Percentiles rank a stretch among this genome's conserved stretches.
Conservation (phyloP, 2,113 vertebrate species). For the Forbesichthys agassizii region DNA sequence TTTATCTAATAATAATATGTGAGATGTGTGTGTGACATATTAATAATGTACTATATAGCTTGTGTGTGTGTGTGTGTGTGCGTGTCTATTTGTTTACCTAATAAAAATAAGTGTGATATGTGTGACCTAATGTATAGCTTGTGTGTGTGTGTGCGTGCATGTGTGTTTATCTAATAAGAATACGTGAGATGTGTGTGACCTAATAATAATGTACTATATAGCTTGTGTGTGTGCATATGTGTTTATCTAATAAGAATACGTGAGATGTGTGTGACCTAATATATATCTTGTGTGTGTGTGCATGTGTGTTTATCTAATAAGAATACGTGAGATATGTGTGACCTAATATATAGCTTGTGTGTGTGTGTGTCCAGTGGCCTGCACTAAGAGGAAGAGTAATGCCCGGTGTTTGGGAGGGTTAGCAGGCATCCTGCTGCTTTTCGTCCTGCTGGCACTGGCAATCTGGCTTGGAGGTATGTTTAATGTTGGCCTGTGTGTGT, state of each 20-base stretch:
- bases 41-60: no score
- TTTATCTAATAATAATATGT: not conserved
- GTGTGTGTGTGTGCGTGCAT: no score
- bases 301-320: not conserved
- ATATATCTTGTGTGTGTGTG: not conserved
- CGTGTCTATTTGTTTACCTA: not conserved
- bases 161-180: not conserved
- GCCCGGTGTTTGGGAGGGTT: slow-evolving; percentile 38
- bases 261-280: no score
- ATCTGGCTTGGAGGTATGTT: slow-evolving; percentile 75
- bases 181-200: not conserved
- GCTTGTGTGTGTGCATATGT: not conserved
- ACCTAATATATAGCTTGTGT: not conserved
- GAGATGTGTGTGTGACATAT: not conserved
- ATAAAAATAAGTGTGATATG: not conserved
- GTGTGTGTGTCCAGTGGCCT: slow-evolving; percentile 40
- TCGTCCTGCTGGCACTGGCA: slow-evolving; percentile 54
- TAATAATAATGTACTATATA: no score
- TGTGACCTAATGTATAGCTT: not conserved
- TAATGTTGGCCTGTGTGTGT: not conserved
- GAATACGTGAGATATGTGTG: not conserved
- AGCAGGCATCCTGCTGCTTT: slow-evolving; percentile 42
- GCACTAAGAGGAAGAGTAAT: slow-evolving; percentile 23
- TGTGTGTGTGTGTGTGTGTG: slow-evolving; percentile 4
- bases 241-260: no score